Evolutionary conservation across 2,113 vertebrate genomes (phyloP).

Genomic region (Leptodactylus fuscus): DNA sequence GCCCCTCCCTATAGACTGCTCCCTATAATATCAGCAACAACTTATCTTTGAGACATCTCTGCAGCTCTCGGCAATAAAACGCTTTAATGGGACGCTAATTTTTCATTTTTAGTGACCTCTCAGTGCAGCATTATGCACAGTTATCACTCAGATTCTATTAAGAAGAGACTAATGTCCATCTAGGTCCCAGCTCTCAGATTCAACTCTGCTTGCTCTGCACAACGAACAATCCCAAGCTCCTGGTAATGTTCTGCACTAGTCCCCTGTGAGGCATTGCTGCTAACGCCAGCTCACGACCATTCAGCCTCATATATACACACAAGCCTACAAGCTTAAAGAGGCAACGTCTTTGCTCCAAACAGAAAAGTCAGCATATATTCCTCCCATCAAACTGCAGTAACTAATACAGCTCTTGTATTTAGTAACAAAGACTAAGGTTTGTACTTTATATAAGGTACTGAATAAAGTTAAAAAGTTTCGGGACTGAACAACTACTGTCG

Average conservation of each 20-base stretch:
- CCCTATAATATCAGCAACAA: constrained; percentile 38
- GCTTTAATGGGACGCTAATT: constrained; percentile 72
- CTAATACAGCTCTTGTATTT: not conserved
- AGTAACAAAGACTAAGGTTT: too few species aligned
- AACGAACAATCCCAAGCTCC: constrained; percentile 75
- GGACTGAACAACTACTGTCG: too few species aligned
- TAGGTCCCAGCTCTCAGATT: constrained; percentile 80
- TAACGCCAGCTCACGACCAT: constrained; percentile 75
- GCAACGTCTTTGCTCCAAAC: not conserved
- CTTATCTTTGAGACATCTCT: constrained; percentile 70
- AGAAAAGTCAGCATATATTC: not conserved
- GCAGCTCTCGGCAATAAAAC: constrained; percentile 76
- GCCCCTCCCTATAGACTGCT: constrained; percentile 8
- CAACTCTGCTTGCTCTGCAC: constrained; percentile 73
- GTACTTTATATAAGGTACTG: too few species aligned
- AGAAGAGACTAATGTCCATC: constrained; percentile 80
- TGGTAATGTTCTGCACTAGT: constrained; percentile 76
- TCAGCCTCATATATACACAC: constrained; percentile 75
- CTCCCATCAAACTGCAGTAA: not conserved
- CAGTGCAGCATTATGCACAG: constrained; percentile 76
- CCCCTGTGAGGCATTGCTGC: constrained; percentile 79
- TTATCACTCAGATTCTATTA: constrained; percentile 82
- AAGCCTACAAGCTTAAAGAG: constrained; percentile 77
- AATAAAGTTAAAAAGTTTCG: too few species aligned
- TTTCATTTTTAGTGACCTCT: constrained; percentile 82